Percentiles rank a stretch among this genome's conserved stretches.
These are phyloP conservation scores for Coelinius sp. DNA, from an alignment of 2,888 invertebrate species.

Conservation along the genomic window DNA sequence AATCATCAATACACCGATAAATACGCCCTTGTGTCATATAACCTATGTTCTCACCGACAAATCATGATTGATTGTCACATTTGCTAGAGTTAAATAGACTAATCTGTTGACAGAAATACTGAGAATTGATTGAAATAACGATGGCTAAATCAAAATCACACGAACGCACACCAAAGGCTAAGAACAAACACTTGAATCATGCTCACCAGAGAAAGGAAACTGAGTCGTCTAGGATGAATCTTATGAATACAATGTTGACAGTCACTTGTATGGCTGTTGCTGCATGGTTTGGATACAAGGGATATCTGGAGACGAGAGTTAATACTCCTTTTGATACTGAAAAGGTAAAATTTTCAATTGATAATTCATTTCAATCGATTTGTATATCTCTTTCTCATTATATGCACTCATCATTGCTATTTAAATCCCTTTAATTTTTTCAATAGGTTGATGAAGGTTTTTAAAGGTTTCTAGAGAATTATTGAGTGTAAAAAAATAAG, in stretches of 20 bases:
- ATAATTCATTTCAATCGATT: neutral
- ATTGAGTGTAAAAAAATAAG: no score
- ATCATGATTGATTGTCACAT: neutral
- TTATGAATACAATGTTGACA: conserved; percentile 57
- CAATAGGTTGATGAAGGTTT: no score
- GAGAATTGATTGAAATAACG: neutral
- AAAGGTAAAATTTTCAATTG: conserved; percentile 73
- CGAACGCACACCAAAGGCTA: conserved; percentile 52
- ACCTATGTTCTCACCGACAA: conserved; percentile 1
- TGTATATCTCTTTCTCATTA: conserved; percentile 21
- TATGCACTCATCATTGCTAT: no score
- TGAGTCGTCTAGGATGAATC: conserved; percentile 48
- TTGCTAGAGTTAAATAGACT: neutral
- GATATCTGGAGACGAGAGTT: conserved; percentile 89
- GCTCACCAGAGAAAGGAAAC: conserved; percentile 44
- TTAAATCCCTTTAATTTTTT: no score
- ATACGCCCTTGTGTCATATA: conserved; percentile 6
- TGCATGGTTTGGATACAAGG: conserved; percentile 82
- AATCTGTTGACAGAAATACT: neutral
- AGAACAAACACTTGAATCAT: conserved; percentile 46
- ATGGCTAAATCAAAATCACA: conserved; percentile 57
- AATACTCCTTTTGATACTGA: conserved; percentile 87
- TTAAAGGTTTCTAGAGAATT: no score
- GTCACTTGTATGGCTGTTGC: conserved; percentile 78
- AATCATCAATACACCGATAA: neutral